Conservation (phyloP, 2,888 invertebrate genomes). For the Trichogramma dendrolimi region DNA sequence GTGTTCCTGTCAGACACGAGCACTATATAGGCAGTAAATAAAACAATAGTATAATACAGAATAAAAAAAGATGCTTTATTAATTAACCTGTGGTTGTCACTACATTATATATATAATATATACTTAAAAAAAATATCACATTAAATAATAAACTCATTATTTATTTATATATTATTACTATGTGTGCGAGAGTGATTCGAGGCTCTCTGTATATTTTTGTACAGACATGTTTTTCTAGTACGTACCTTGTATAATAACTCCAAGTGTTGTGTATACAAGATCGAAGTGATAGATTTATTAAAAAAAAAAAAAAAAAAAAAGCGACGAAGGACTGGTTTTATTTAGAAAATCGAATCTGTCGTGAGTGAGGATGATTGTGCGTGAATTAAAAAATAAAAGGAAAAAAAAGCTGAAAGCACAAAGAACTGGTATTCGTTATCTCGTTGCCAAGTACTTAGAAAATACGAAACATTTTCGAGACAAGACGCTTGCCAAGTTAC, state of each 20-base stretch:
- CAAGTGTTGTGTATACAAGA: constrained; percentile 41
- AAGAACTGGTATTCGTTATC: constrained; percentile 38
- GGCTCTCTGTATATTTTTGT: constrained; percentile 48
- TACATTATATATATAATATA: no score
- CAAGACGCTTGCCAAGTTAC: constrained; percentile 42
- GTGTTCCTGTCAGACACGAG: no score
- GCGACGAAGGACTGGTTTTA: constrained; percentile 34
- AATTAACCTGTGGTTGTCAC: no score
- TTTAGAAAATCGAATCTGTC: constrained; percentile 2
- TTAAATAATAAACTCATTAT: no score
- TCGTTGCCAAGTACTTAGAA: constrained; percentile 22
- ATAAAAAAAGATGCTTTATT: no score
- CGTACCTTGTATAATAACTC: constrained; percentile 33
- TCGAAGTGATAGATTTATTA: constrained; percentile 37
- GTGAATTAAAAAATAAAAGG: no score
- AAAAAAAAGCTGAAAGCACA: constrained; percentile 7
- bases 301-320: constrained; percentile 19
- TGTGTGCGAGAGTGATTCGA: constrained; percentile 24
- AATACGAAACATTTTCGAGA: neutral
- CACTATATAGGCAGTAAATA: no score
- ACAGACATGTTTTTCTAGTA: constrained; percentile 48
- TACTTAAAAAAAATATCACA: no score
- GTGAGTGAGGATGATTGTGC: no score
- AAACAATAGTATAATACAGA: no score
- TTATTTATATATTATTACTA: neutral